These are phyloP conservation scores for Acropternis orthonyx DNA, from an alignment of 2,797 vertebrate species.

Conservation along the genomic window DNA sequence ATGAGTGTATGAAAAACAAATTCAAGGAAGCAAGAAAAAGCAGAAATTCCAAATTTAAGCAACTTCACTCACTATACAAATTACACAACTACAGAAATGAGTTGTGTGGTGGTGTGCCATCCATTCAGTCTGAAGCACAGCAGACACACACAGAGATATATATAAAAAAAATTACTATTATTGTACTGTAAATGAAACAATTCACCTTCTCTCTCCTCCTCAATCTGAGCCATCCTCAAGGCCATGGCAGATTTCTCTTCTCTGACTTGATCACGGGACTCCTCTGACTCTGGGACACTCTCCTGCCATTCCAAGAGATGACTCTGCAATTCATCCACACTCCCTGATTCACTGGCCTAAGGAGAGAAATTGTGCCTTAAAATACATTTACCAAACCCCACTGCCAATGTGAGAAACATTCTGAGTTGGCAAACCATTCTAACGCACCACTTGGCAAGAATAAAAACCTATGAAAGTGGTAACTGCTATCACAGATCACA, in stretches of 20 bases:
- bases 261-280: slow-evolving; percentile 76
- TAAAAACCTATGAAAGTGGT: neutral
- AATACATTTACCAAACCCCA: neutral
- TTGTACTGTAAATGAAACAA: neutral
- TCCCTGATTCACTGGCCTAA: slow-evolving; percentile 89
- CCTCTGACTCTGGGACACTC: slow-evolving; percentile 80
- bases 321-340: slow-evolving; percentile 86
- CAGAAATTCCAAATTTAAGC: neutral
- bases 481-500: fast-evolving
- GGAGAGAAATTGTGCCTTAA: neutral
- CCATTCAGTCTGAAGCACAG: neutral
- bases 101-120: neutral
- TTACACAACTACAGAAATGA: neutral
- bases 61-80: neutral
- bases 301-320: slow-evolving; percentile 91
- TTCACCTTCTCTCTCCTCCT: slow-evolving; percentile 93
- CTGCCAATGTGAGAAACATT: neutral
- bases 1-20: neutral
- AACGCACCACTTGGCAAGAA: neutral
- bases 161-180: no score
- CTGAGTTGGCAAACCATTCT: neutral
- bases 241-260: slow-evolving; percentile 84
- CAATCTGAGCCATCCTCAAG: slow-evolving; percentile 87
- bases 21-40: neutral
- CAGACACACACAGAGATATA: neutral